These are phyloP conservation scores for Eleutherodactylus coqui DNA, from an alignment of 2,797 vertebrate genomes.

Conservation along the genomic window DNA sequence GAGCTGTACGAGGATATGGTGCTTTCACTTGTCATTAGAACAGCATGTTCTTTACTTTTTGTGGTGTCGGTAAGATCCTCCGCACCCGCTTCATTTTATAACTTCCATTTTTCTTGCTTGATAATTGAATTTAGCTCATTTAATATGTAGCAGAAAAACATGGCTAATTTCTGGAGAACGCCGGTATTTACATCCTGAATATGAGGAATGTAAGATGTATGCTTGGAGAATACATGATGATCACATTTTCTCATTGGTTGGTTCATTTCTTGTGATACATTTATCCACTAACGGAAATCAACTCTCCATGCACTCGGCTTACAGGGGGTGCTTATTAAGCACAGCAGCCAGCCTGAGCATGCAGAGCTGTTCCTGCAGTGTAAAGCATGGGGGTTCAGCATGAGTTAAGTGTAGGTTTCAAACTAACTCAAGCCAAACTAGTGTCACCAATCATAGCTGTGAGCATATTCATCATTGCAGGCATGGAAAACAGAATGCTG, in stretches of 20 bases:
- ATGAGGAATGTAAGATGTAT: neutral
- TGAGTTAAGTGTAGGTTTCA: neutral
- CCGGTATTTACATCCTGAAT: neutral
- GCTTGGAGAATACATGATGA: neutral
- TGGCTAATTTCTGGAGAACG: neutral
- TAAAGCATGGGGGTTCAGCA: neutral
- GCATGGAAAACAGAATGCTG: no score
- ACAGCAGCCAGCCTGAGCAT: no score
- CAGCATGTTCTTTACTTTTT: neutral
- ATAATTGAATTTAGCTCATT: neutral
- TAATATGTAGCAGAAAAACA: neutral
- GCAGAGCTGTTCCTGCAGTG: neutral
- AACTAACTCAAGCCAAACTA: neutral
- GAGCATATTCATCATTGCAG: no score
- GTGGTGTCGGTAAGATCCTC: neutral
- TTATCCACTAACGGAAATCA: no score
- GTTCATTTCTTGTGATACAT: neutral
- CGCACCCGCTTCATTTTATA: neutral
- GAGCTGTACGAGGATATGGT: neutral
- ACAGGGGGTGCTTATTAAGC: no score
- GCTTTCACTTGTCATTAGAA: neutral
- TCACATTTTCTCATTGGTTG: neutral
- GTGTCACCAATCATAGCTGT: neutral
- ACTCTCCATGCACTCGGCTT: no score
- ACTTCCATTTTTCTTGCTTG: neutral